phyloP scores from a whole-genome alignment of 2,113 vertebrate genomes.

The Nesogale talazaci region DNA sequence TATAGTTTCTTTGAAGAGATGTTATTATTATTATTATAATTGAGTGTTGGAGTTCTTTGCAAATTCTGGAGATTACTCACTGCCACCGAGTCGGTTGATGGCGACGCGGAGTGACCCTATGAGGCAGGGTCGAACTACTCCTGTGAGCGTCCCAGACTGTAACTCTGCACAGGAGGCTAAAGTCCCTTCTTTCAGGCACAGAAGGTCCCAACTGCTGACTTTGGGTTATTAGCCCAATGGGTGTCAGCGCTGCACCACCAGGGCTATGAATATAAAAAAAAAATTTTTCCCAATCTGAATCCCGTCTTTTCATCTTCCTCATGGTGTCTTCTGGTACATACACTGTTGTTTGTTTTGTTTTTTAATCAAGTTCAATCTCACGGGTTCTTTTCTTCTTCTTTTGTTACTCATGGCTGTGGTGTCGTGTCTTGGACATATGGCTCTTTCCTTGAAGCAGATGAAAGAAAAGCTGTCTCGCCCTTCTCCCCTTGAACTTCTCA shows the following conservation, averaged over 20 bases:
- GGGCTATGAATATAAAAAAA: background rate
- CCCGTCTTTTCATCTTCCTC: background rate
- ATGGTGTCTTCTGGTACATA: background rate
- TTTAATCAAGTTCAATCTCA: background rate
- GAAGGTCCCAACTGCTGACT: too few relatives aligned
- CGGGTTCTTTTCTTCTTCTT: background rate
- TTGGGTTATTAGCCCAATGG: too few relatives aligned
- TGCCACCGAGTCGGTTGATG: too few relatives aligned
- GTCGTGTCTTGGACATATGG: background rate
- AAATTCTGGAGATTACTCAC: too few relatives aligned
- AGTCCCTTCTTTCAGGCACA: too few relatives aligned
- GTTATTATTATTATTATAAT: background rate
- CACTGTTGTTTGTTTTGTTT: background rate
- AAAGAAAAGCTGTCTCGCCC: background rate
- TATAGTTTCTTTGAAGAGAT: background rate
- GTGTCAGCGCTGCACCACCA: background rate
- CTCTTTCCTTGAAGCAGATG: background rate
- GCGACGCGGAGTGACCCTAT: too few relatives aligned
- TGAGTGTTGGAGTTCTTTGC: background rate
- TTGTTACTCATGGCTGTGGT: background rate
- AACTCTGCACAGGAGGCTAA: too few relatives aligned
- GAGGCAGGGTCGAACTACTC: too few relatives aligned
- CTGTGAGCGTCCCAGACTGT: too few relatives aligned
- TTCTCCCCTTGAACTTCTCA: background rate
- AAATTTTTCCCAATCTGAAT: background rate